These are phyloP conservation scores for Onychomys torridus DNA, from an alignment of 2,797 vertebrate genomes.

Conservation along the genomic window DNA sequence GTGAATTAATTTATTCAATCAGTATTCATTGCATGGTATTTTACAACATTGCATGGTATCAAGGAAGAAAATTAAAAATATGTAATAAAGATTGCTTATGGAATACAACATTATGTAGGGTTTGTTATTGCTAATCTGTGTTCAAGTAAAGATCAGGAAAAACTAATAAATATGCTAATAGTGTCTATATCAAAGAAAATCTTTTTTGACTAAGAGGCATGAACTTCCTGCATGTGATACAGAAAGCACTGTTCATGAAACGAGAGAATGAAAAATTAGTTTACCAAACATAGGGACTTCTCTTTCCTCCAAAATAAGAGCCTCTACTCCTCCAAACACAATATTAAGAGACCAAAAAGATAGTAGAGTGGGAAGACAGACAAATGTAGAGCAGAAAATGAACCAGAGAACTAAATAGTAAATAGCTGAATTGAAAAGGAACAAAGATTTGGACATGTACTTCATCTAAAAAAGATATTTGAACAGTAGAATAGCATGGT, in stretches of 20 bases:
- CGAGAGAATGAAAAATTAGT: neutral
- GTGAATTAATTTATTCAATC: conserved; percentile 35
- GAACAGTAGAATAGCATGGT: neutral
- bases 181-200: neutral
- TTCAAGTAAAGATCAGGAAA: conserved; percentile 35
- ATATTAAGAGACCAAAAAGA: conserved; percentile 45
- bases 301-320: neutral
- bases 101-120: neutral
- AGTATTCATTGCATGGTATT: conserved; percentile 14
- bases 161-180: conserved; percentile 53
- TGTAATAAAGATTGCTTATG: conserved; percentile 50
- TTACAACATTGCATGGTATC: neutral
- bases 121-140: conserved; percentile 11
- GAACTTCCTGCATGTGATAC: conserved; percentile 13
- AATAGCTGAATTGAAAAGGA: neutral
- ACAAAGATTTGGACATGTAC: neutral
- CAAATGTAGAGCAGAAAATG: neutral
- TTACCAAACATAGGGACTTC: conserved; percentile 33
- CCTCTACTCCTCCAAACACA: neutral
- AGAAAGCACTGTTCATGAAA: conserved; percentile 14
- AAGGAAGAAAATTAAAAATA: conserved; percentile 42
- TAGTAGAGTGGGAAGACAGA: neutral
- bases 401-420: conserved; percentile 15
- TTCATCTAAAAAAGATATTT: neutral
- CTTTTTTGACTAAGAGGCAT: conserved; percentile 27